Percentiles rank a stretch among this genome's conserved stretches.
Evolutionary conservation across 2,113 vertebrate species (phyloP).

Genomic region (Cettia cetti): DNA sequence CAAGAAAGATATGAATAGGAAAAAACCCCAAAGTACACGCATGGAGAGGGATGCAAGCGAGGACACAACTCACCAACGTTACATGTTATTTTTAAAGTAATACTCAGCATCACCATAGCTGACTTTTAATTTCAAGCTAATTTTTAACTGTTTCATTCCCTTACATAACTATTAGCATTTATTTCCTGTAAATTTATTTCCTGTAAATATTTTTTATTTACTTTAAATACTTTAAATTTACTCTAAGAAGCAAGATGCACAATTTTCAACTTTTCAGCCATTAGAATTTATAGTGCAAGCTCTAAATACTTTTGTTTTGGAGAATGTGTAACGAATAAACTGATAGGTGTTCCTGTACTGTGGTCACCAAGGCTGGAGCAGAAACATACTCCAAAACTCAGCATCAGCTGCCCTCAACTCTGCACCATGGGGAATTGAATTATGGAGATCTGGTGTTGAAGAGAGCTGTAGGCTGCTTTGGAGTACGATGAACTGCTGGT

Average conservation of each 20-base stretch:
- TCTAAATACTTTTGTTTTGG: neutral
- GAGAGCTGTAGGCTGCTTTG: neutral
- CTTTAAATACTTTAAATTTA: neutral
- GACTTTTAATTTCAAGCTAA: neutral
- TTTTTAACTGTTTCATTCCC: neutral
- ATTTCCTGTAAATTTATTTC: neutral
- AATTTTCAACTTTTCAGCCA: neutral
- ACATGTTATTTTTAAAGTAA: neutral
- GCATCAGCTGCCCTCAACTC: neutral
- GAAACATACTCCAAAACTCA: neutral
- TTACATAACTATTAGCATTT: neutral
- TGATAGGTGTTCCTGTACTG: neutral
- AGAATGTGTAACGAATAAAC: neutral
- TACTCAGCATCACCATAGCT: neutral
- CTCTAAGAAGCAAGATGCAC: neutral
- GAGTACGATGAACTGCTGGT: neutral
- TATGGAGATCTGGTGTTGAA: neutral
- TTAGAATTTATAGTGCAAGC: neutral
- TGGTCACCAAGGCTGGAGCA: neutral
- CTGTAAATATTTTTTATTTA: too few species aligned
- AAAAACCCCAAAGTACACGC: rapidly evolving
- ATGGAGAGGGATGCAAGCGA: neutral
- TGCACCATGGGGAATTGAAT: neutral
- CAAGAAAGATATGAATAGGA: neutral
- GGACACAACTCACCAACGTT: rapidly evolving